Percentiles rank a stretch among this genome's conserved stretches.
Conservation (phyloP, 2,888 invertebrate genomes). For the Noctua janthe region DNA sequence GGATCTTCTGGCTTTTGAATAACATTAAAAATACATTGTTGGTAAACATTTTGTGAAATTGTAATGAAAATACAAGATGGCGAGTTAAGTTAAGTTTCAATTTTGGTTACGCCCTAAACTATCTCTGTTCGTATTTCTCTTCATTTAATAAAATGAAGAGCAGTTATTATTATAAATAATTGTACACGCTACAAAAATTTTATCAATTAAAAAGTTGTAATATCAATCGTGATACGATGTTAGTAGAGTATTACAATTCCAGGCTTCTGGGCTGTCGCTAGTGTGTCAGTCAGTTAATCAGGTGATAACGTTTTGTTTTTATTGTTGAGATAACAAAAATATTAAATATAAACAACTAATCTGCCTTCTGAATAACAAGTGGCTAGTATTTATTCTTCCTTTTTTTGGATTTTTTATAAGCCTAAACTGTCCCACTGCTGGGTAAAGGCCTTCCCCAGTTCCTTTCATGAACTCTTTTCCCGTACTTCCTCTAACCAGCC, state of each 20-base stretch:
- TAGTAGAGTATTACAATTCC: conserved; percentile 2
- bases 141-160: background rate
- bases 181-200: background rate
- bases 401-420: background rate
- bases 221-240: conserved; percentile 9
- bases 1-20: background rate
- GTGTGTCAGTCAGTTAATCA: conserved; percentile 7
- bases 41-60: background rate
- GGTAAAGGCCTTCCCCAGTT: background rate
- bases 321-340: background rate
- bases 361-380: background rate
- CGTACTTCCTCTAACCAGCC: background rate
- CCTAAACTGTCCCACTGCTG: background rate
- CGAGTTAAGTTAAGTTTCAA: background rate
- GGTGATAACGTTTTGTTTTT: background rate
- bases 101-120: background rate
- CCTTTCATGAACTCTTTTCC: background rate
- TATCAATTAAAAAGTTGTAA: background rate
- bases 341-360: background rate
- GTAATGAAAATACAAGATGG: background rate
- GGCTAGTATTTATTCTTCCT: background rate
- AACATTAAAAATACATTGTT: background rate
- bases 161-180: background rate
- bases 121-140: background rate
- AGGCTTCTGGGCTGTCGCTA: conserved; percentile 4